These are phyloP conservation scores for Ditula angustiorana DNA, from an alignment of 2,888 invertebrate genomes.

Conservation along the genomic window DNA sequence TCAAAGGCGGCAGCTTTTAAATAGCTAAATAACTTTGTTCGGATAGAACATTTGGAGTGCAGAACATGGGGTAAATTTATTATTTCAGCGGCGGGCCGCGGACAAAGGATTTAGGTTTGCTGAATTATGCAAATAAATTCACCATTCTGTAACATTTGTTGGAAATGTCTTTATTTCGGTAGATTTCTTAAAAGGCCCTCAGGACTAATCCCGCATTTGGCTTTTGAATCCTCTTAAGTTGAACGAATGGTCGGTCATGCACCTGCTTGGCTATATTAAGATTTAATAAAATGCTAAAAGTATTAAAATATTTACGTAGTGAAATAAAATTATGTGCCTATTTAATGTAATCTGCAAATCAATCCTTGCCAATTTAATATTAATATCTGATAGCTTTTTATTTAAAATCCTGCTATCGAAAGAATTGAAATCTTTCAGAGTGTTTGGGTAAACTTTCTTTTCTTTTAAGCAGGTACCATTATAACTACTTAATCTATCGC, in stretches of 20 bases:
- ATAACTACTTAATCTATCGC: constrained; percentile 11
- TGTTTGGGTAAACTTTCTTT: not conserved
- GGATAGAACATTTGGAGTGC: constrained; percentile 75
- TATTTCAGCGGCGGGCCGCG: constrained; percentile 77
- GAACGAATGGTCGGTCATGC: constrained; percentile 60
- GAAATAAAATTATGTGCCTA: constrained; percentile 8
- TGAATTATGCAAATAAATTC: constrained; percentile 85
- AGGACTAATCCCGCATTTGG: constrained; percentile 74
- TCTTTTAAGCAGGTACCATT: not conserved
- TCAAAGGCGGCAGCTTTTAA: constrained; percentile 64
- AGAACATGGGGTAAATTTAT: constrained; percentile 82
- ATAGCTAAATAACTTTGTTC: constrained; percentile 79
- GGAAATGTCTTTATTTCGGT: constrained; percentile 82
- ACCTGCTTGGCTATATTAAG: constrained; percentile 57
- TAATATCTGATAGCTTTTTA: not conserved
- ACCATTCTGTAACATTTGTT: constrained; percentile 85
- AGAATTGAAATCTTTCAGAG: not conserved
- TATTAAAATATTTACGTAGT: constrained; percentile 44
- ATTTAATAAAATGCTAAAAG: constrained; percentile 52
- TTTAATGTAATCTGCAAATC: constrained; percentile 9
- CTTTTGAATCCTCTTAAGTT: constrained; percentile 69
- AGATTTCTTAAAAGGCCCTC: constrained; percentile 79
- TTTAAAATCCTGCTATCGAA: not conserved
- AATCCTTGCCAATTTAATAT: constrained; percentile 10
- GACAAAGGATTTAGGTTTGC: constrained; percentile 83